Evolutionary conservation across 2,888 invertebrate genomes (phyloP), one percentile per base, ranked within the genome.

Genomic region (Neocrepidodera transversa): DNA sequence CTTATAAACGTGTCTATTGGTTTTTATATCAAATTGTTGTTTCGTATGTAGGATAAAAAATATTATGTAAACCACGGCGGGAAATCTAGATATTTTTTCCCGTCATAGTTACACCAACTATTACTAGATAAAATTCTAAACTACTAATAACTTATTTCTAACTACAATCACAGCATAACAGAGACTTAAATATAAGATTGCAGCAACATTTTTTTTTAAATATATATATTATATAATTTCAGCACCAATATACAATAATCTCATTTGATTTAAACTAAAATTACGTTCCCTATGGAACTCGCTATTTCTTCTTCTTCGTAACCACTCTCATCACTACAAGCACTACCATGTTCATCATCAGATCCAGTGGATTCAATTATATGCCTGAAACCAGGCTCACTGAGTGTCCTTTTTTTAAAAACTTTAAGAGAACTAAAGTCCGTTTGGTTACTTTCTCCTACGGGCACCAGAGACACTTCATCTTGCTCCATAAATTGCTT

Each of bases 291-390:
- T 54, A 80, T 75, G 23, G 76, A 76, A 66, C 74, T 77, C 18
- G 75, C 72, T 43, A 78, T 65, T 65, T 88, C 88, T 63, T 87
- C 84, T 76, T 95, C 95, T 20, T 93, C 94, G 79, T 93, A 95
- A 2, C 95, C 95, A 56, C 93, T 93, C 78, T 95, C 95, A 73
- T 95, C 94, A 77, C 93, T 93, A 75, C 92, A 90, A 63, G 90
- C 93, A 73, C 93, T 93, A 73, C 89, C 88, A 66, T 78, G 78
- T 65, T 83, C 82, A 55, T 82, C 80, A 47, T 82, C 81, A 51
- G 67, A 64, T 4, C 36, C 55, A 11, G 53, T 57, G 23, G 3
- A 5, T n/a, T 76, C 77, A 20, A 76, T 76, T 16, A 78, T 78
- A 47, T 74, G 74, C 42, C 74, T 75, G 60, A 82, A 82, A 64